Conservation (phyloP, 2,888 invertebrate genomes). For the Tinea semifulvella region DNA sequence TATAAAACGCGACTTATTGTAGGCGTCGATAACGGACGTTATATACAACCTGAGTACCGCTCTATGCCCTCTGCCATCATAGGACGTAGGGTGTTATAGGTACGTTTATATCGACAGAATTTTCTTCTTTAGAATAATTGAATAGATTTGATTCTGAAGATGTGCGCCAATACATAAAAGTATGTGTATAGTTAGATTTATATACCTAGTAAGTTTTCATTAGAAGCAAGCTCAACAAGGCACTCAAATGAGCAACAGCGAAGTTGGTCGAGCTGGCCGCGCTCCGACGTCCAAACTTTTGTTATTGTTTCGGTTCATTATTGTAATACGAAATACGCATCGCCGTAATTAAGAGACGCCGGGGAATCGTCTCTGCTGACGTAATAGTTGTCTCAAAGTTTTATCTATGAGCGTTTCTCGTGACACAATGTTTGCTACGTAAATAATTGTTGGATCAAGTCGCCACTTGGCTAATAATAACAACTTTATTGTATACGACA, state of each 20-base stretch:
- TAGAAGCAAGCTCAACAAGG: constrained; percentile 51
- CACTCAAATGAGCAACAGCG: constrained; percentile 55
- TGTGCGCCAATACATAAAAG: not conserved
- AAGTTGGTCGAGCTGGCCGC: constrained; percentile 47
- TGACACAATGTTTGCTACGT: constrained; percentile 47
- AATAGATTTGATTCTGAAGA: not conserved
- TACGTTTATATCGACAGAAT: not conserved
- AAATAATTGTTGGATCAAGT: constrained; percentile 45
- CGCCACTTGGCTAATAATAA: constrained; percentile 40
- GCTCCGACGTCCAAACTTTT: constrained; percentile 56
- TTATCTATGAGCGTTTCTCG: constrained; percentile 43
- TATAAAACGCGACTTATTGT: constrained; percentile 67
- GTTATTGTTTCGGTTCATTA: constrained; percentile 65
- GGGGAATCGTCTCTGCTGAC: constrained; percentile 50
- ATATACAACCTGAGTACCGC: constrained; percentile 43
- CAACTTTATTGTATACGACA: constrained; percentile 38
- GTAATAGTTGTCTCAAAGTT: constrained; percentile 52
- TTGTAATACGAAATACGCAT: constrained; percentile 62
- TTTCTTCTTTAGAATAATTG: not conserved
- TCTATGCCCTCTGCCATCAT: constrained; percentile 19
- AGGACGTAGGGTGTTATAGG: no score
- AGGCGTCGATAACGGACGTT: constrained; percentile 61
- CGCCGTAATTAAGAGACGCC: constrained; percentile 61
- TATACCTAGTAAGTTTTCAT: constrained; percentile 58
- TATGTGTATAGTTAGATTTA: not conserved